Conservation (phyloP, 2,888 invertebrate genomes). For the Sinodicranocentrus sp. region DNA sequence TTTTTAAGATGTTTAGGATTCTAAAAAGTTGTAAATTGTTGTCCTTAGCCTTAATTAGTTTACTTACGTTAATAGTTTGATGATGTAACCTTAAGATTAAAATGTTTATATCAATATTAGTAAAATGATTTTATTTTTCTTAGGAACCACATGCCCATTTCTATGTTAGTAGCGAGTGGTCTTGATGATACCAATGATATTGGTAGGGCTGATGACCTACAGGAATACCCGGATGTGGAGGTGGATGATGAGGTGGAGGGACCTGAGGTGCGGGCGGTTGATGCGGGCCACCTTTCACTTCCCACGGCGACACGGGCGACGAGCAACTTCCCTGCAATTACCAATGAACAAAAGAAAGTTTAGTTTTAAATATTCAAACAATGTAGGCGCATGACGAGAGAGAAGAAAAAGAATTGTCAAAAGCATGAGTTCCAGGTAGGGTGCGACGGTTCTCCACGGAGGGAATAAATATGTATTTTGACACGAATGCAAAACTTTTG, state of each 20-base stretch:
- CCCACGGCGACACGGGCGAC: slow-evolving; percentile 78
- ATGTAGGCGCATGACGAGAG: background rate
- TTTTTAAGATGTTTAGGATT: background rate
- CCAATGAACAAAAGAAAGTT: slow-evolving; percentile 29
- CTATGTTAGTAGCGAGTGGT: slow-evolving; percentile 77
- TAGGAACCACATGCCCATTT: slow-evolving; percentile 61
- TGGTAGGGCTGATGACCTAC: slow-evolving; percentile 76
- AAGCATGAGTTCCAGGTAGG: background rate
- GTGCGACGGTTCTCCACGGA: background rate
- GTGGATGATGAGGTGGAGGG: slow-evolving; percentile 81
- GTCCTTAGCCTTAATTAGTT: slow-evolving; percentile 16
- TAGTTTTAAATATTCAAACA: slow-evolving; percentile 1
- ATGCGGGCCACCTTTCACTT: slow-evolving; percentile 80
- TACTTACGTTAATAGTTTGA: background rate
- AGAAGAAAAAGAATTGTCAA: background rate
- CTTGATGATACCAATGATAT: slow-evolving; percentile 77
- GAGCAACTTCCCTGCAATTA: slow-evolving; percentile 75
- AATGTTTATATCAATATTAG: slow-evolving; percentile 31
- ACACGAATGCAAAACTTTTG: slow-evolving; percentile 50
- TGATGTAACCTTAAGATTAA: background rate
- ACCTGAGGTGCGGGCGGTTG: slow-evolving; percentile 80
- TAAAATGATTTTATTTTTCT: slow-evolving; percentile 55
- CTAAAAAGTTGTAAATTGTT: slow-evolving; percentile 22
- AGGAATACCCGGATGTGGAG: slow-evolving; percentile 76
- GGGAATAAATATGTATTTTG: slow-evolving; percentile 41